These are phyloP conservation scores for Meles meles DNA, from an alignment of 2,113 vertebrate species.

Conservation along the genomic window DNA sequence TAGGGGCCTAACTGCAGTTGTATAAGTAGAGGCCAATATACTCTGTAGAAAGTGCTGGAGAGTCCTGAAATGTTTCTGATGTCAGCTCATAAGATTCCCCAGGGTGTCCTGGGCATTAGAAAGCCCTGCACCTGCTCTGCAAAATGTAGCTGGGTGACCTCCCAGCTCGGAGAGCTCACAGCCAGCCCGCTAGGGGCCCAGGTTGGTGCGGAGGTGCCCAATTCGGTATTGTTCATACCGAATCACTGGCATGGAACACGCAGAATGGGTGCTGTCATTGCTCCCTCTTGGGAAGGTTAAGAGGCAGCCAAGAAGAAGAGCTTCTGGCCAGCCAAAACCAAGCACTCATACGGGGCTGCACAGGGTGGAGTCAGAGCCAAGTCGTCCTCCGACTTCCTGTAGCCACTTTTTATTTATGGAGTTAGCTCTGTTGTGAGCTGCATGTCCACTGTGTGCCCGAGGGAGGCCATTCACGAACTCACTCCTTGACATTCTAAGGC, in stretches of 20 bases:
- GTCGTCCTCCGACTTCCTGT: not conserved
- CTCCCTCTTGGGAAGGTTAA: not conserved
- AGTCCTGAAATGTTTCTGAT: not conserved
- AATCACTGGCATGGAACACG: too few relatives aligned
- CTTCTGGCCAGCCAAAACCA: not conserved
- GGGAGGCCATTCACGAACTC: not conserved
- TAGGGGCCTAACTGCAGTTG: not conserved
- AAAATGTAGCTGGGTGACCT: not conserved
- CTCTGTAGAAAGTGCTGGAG: not conserved
- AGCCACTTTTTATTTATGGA: not conserved
- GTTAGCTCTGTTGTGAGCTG: not conserved
- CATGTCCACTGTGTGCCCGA: not conserved
- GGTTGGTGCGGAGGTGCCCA: not conserved
- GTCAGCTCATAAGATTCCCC: not conserved
- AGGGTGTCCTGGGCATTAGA: not conserved
- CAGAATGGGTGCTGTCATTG: not conserved
- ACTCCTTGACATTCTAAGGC: not conserved
- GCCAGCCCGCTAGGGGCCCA: not conserved
- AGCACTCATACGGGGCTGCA: not conserved
- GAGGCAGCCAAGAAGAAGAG: not conserved
- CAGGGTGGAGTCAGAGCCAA: not conserved
- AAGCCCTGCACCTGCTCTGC: not conserved
- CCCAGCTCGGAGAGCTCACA: not conserved
- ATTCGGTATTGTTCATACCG: rapidly evolving
- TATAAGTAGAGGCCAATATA: not conserved